A percentile compares a stretch with the other conserved stretches of the same genome.
Conservation (phyloP, 2,888 invertebrate genomes). For the Nycteola revayana region DNA sequence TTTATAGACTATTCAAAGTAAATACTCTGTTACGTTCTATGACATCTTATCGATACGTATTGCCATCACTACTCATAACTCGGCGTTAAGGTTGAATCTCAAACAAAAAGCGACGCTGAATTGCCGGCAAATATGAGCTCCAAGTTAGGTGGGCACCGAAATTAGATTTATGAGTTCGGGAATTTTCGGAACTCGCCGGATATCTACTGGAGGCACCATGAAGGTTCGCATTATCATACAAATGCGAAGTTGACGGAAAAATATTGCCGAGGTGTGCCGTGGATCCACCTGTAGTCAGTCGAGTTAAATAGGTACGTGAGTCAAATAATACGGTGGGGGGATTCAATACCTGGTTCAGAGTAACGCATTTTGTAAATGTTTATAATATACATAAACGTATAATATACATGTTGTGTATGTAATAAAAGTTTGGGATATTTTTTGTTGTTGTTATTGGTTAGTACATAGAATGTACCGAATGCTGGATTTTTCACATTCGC, state of each 20-base stretch:
- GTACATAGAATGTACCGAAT: too few relatives aligned
- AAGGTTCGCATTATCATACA: constrained; percentile 62
- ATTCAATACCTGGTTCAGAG: constrained; percentile 8
- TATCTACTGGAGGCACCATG: constrained; percentile 62
- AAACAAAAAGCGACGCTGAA: constrained; percentile 43
- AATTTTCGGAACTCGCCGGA: constrained; percentile 75
- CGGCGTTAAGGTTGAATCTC: constrained; percentile 47
- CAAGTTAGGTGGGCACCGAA: constrained; percentile 55
- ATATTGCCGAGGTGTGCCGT: constrained; percentile 59
- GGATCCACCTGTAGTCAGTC: constrained; percentile 44
- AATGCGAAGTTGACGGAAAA: constrained; percentile 70
- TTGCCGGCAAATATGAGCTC: constrained; percentile 57
- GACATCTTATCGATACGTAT: constrained; percentile 8
- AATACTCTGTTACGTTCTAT: too few relatives aligned
- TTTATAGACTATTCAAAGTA: too few relatives aligned
- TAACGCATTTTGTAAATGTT: too few relatives aligned
- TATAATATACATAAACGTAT: too few relatives aligned
- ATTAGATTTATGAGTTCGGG: constrained; percentile 77
- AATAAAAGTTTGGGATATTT: too few relatives aligned
- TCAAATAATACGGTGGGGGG: constrained; percentile 24
- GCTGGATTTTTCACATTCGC: too few relatives aligned
- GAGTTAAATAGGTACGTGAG: constrained; percentile 39
- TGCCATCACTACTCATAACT: constrained; percentile 42
- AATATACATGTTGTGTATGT: too few relatives aligned
- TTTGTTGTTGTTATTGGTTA: too few relatives aligned